Percentiles rank a stretch among this genome's conserved stretches.
Conservation (phyloP, 2,113 vertebrate genomes). For the Alouatta palliata region DNA sequence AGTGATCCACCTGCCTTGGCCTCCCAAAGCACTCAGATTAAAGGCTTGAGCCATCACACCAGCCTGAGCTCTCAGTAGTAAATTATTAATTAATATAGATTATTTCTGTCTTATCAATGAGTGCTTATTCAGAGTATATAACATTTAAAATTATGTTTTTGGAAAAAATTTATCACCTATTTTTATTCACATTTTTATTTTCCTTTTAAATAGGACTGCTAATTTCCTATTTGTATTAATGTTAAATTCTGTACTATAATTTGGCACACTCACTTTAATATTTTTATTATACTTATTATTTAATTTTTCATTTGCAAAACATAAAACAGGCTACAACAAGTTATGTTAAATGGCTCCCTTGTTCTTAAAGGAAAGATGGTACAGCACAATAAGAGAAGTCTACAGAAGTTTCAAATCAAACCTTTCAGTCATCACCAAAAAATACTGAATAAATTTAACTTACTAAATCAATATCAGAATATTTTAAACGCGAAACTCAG, state of each 20-base stretch:
- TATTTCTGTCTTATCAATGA: neutral
- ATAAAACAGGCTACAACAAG: neutral
- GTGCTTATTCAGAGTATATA: neutral
- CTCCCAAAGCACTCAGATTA: no score
- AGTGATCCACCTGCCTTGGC: no score
- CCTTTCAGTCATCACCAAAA: neutral
- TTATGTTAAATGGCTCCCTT: neutral
- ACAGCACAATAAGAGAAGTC: neutral
- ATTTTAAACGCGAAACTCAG: neutral
- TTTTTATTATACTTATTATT: neutral
- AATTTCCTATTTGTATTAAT: neutral
- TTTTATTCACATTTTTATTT: neutral
- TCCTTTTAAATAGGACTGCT: neutral
- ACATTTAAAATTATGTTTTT: neutral
- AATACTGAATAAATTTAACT: neutral
- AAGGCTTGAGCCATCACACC: no score
- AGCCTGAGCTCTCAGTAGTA: neutral
- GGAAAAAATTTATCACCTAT: neutral
- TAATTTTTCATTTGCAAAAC: neutral
- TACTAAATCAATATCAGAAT: neutral
- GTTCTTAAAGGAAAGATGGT: neutral
- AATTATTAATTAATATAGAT: neutral
- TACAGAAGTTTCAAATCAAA: neutral
- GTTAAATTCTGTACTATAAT: neutral
- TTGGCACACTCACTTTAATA: neutral